These are phyloP conservation scores for Geophilus truncorum DNA, from an alignment of 2,888 invertebrate species.

Conservation along the genomic window DNA sequence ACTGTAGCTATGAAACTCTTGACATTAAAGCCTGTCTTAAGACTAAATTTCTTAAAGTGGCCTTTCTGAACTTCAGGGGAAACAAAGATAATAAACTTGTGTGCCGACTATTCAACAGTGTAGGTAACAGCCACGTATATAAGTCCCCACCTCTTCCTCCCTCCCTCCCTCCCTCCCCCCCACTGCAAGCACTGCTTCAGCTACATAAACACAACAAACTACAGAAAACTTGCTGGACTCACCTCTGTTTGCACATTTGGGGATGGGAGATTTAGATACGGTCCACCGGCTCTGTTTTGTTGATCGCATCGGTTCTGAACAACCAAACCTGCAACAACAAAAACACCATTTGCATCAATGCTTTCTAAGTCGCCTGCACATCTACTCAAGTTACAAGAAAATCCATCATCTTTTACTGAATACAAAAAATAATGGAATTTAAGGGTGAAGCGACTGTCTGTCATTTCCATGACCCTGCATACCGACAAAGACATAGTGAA, in stretches of 20 bases:
- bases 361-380: not conserved
- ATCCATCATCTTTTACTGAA: not conserved
- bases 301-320: constrained; percentile 47
- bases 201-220: not conserved
- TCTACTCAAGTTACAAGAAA: not conserved
- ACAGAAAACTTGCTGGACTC: constrained; percentile 37
- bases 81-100: too few species aligned
- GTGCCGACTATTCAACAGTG: too few species aligned
- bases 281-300: constrained; percentile 37
- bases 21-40: too few species aligned
- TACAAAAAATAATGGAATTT: not conserved
- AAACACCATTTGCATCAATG: not conserved
- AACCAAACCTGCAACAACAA: constrained; percentile 44
- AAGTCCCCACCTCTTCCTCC: too few species aligned
- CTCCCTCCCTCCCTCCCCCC: too few species aligned
- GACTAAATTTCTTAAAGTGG: too few species aligned
- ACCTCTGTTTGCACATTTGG: constrained; percentile 49
- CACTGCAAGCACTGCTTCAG: too few species aligned
- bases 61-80: too few species aligned
- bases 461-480: not conserved
- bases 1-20: too few species aligned
- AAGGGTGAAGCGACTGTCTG: not conserved
- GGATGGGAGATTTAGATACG: constrained; percentile 48
- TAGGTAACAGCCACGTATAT: too few species aligned
- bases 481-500: not conserved